Evolutionary conservation across 2,888 invertebrate species (phyloP).

Genomic region (Apamea anceps): DNA sequence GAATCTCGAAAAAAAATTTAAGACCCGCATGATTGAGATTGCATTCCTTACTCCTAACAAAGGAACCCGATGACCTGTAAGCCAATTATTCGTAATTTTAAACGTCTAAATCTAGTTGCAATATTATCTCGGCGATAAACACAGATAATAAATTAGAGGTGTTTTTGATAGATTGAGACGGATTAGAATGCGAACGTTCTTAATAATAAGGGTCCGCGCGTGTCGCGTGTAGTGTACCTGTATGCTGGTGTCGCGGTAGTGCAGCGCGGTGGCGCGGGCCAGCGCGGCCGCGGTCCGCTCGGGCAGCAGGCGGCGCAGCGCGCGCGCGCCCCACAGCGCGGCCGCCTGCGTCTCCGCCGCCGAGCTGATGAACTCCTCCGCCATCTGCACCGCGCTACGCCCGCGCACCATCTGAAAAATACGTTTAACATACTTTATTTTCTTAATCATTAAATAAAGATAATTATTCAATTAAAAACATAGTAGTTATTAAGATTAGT

Average conservation of each 20-base stretch:
- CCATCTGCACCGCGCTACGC: conserved; percentile 91
- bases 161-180: background rate
- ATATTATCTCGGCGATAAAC: too few species aligned
- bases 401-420: conserved; percentile 82
- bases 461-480: background rate
- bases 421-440: background rate
- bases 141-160: background rate
- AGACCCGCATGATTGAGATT: background rate
- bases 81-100: background rate
- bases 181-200: background rate
- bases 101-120: background rate
- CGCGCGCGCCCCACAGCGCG: conserved; percentile 95
- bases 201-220: background rate
- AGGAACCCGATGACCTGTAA: background rate
- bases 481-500: background rate
- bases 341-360: conserved; percentile 92
- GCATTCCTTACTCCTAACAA: background rate
- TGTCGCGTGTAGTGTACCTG: conserved; percentile 75
- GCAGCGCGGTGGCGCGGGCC: conserved; percentile 78
- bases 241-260: conserved; percentile 79
- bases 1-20: background rate
- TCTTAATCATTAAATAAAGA: background rate
- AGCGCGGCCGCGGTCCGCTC: conserved; percentile 82
- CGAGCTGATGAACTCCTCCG: conserved; percentile 92
- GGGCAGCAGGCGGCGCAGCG: conserved; percentile 94